Evolutionary conservation across 2,888 invertebrate species (phyloP).

Genomic region (Exephanes ischioxanthus): DNA sequence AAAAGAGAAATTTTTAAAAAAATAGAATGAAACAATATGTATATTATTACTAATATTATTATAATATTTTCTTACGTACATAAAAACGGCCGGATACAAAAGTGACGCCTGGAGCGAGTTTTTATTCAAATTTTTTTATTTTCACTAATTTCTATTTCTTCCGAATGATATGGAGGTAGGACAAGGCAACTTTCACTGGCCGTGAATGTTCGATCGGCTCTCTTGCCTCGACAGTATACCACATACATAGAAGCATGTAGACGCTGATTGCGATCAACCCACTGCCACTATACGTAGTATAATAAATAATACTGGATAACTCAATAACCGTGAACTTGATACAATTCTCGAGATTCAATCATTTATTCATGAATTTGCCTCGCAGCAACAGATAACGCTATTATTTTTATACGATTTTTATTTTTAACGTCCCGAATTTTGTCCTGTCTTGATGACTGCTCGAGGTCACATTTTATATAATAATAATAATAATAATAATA

Average conservation of each 20-base stretch:
- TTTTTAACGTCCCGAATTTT: neutral
- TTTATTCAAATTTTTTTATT: too few relatives aligned
- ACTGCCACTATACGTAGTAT: neutral
- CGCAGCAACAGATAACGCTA: conserved; percentile 27
- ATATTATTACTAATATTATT: too few relatives aligned
- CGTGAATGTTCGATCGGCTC: conserved; percentile 46
- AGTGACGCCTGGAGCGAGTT: too few relatives aligned
- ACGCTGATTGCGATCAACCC: conserved; percentile 33
- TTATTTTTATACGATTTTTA: neutral
- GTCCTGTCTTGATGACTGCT: neutral
- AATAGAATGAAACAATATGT: too few relatives aligned
- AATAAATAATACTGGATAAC: conserved; percentile 38
- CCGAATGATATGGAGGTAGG: neutral
- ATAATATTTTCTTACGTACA: too few relatives aligned
- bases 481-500: too few relatives aligned
- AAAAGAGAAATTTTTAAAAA: too few relatives aligned
- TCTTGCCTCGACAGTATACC: neutral
- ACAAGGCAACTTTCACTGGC: conserved; percentile 43
- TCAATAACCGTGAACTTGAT: conserved; percentile 64
- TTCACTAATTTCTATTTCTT: neutral
- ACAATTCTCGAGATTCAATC: conserved; percentile 34
- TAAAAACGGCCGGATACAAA: too few relatives aligned
- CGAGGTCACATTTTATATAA: neutral
- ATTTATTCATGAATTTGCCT: conserved; percentile 40
- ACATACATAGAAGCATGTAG: neutral